phyloP scores from a whole-genome alignment of 1,140 invertebrate species.

The Luehdorfia chinensis region DNA sequence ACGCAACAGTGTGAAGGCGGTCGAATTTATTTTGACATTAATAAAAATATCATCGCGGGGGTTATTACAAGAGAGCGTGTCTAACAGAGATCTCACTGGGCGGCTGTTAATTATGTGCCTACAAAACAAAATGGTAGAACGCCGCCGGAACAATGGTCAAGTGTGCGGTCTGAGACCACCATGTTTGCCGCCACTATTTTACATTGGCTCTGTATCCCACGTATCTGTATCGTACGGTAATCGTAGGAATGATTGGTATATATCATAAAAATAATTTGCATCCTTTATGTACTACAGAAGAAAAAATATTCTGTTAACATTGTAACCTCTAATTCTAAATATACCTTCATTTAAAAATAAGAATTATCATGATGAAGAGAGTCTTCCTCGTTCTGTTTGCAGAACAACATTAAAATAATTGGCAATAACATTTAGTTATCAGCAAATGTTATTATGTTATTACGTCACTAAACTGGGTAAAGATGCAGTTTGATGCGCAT shows the following conservation, averaged over 20 bases:
- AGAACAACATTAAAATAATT: no score
- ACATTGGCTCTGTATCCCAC: constrained; percentile 17
- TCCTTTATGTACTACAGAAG: neutral
- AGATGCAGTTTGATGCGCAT: no score
- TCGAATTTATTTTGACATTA: constrained; percentile 72
- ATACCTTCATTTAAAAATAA: no score
- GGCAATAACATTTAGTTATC: no score
- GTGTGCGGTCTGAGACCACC: constrained; percentile 48
- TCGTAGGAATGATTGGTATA: constrained; percentile 13
- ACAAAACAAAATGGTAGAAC: constrained; percentile 65
- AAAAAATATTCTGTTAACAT: no score
- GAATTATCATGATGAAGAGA: no score
- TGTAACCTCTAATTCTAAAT: no score
- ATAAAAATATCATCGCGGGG: constrained; percentile 73
- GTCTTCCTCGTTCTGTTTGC: no score
- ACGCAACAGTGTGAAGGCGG: constrained; percentile 42
- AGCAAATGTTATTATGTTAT: no score
- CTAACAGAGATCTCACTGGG: constrained; percentile 70
- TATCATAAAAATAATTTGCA: constrained; percentile 13
- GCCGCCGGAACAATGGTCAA: constrained; percentile 60
- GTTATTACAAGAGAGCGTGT: constrained; percentile 72
- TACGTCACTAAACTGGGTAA: no score
- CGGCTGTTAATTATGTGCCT: constrained; percentile 71
- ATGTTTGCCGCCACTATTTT: constrained; percentile 12
- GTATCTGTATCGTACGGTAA: constrained; percentile 17